phyloP scores from a whole-genome alignment of 2,888 invertebrate genomes.

The Tetrapedia diversipes region DNA sequence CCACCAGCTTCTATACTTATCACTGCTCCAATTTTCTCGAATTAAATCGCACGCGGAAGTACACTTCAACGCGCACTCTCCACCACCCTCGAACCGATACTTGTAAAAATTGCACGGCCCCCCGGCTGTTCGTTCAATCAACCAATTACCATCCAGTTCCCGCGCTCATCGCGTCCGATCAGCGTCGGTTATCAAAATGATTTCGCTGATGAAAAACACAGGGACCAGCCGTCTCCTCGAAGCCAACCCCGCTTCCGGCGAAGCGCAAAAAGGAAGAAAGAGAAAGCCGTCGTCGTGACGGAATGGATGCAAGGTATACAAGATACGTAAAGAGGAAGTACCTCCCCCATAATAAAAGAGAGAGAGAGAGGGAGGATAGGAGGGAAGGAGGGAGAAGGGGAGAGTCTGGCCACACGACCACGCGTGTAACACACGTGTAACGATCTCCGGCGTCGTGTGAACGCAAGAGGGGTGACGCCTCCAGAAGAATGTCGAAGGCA shows the following conservation, averaged over 20 bases:
- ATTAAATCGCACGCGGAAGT: neutral
- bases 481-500: conserved; percentile 36
- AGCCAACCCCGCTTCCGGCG: conserved; percentile 38
- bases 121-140: conserved; percentile 30
- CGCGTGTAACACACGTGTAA: conserved; percentile 52
- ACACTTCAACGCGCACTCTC: too few relatives aligned
- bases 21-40: neutral
- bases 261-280: neutral
- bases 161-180: conserved; percentile 42
- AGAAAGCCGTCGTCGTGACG: neutral
- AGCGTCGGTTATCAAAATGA: conserved; percentile 32
- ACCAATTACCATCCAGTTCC: conserved; percentile 45
- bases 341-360: conserved; percentile 1
- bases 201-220: conserved; percentile 42
- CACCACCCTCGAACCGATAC: neutral
- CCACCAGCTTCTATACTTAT: too few relatives aligned
- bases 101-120: conserved; percentile 19
- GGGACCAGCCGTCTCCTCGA: neutral
- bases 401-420: conserved; percentile 28
- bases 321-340: conserved; percentile 39
- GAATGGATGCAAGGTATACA: conserved; percentile 37
- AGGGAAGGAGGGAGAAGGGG: neutral
- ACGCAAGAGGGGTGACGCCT: conserved; percentile 30
- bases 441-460: conserved; percentile 38
- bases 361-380: neutral